A percentile compares a stretch with the other conserved stretches of the same genome.
Evolutionary conservation across 2,888 invertebrate species (phyloP).

Genomic region (Troilus luridus): DNA sequence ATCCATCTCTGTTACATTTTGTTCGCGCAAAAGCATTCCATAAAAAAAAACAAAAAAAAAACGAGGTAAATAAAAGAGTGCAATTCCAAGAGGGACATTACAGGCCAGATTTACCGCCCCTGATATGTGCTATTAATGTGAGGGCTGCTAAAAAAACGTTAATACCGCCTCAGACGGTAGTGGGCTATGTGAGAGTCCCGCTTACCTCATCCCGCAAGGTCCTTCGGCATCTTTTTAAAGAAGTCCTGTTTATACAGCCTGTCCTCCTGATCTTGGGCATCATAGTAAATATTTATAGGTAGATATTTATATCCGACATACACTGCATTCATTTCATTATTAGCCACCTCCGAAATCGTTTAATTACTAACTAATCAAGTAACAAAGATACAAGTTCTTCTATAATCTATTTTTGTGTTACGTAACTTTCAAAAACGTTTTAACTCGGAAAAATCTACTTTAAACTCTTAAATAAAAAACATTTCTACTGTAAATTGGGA

Average conservation of each 20-base stretch:
- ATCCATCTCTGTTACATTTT: constrained; percentile 8
- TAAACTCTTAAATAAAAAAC: no score
- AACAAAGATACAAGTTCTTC: no score
- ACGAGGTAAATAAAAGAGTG: neutral
- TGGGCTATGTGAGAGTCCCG: neutral
- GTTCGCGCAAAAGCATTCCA: neutral
- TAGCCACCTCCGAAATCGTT: neutral
- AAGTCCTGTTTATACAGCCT: neutral
- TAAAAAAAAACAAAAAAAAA: neutral
- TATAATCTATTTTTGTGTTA: no score
- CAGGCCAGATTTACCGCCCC: constrained; percentile 15
- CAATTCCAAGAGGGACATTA: neutral
- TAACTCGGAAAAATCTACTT: no score
- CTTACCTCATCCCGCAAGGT: constrained; percentile 39
- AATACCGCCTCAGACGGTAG: constrained; percentile 9
- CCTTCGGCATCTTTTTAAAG: neutral
- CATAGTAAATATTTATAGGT: no score
- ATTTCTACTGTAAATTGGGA: no score
- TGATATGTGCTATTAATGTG: constrained; percentile 21
- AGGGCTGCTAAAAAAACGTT: constrained; percentile 19
- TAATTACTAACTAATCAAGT: no score
- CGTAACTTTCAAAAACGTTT: no score
- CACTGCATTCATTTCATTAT: no score
- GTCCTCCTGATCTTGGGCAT: constrained; percentile 1
- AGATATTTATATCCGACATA: neutral